Conservation (phyloP, 1,140 invertebrate species). For the Paralvinella palmiformis region DNA sequence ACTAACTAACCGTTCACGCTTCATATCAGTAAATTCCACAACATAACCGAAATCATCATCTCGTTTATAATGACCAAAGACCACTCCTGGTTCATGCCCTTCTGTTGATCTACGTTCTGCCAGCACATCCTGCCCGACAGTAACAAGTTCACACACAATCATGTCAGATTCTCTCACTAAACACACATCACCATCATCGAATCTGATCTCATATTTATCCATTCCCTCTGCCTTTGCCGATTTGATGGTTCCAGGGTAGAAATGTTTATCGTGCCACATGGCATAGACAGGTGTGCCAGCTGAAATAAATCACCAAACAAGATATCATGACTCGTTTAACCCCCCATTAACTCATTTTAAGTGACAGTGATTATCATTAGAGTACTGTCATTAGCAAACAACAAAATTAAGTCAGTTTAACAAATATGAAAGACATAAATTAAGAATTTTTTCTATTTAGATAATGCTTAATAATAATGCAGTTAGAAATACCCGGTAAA, state of each 20-base stretch:
- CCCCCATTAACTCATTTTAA: too few relatives aligned
- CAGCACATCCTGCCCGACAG: slow-evolving; percentile 34
- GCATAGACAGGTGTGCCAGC: slow-evolving; percentile 31
- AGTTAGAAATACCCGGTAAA: too few relatives aligned
- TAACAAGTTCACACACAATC: slow-evolving; percentile 27
- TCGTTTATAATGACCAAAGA: slow-evolving; percentile 23
- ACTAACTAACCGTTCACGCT: background rate
- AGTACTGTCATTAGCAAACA: too few relatives aligned
- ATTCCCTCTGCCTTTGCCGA: background rate
- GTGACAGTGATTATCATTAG: too few relatives aligned
- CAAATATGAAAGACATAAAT: too few relatives aligned
- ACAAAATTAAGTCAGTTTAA: too few relatives aligned
- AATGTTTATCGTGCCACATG: slow-evolving; percentile 37
- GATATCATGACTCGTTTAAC: too few relatives aligned
- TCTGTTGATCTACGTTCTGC: slow-evolving; percentile 24
- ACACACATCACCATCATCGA: slow-evolving; percentile 28
- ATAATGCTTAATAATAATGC: too few relatives aligned
- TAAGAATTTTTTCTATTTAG: too few relatives aligned
- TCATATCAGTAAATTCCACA: slow-evolving; percentile 12
- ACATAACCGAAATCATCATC: slow-evolving; percentile 12
- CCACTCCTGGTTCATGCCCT: slow-evolving; percentile 30
- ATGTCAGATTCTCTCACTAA: slow-evolving; percentile 25
- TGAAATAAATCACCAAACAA: too few relatives aligned
- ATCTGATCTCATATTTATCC: slow-evolving; percentile 5
- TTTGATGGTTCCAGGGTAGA: slow-evolving; percentile 31